Evolutionary conservation across 2,113 vertebrate genomes (phyloP).

Genomic region (Petrocephalus zakoni): DNA sequence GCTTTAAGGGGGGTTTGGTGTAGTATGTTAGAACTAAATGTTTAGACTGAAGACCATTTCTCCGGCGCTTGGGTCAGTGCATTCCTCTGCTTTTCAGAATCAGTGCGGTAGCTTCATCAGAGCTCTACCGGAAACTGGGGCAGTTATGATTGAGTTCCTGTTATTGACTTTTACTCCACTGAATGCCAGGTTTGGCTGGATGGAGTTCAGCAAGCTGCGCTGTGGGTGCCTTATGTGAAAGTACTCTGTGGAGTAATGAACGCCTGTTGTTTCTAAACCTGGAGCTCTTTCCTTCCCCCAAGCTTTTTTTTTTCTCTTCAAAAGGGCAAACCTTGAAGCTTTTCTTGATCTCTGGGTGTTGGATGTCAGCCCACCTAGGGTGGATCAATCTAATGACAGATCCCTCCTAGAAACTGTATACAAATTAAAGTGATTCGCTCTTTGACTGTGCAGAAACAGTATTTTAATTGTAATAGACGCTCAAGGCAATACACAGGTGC

Average conservation of each 20-base stretch:
- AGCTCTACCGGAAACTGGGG: constrained; percentile 68
- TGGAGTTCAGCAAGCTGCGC: constrained; percentile 40
- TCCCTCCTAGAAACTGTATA: not conserved
- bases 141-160: constrained; percentile 91
- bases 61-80: constrained; percentile 38
- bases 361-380: not conserved
- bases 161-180: constrained; percentile 69
- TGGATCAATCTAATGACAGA: not conserved
- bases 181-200: constrained; percentile 49
- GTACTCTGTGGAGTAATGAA: constrained; percentile 34
- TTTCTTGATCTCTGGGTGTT: not conserved
- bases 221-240: constrained; percentile 40
- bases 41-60: constrained; percentile 34
- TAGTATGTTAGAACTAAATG: constrained; percentile 58
- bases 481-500: not conserved
- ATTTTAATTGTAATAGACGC: not conserved
- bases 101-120: constrained; percentile 51
- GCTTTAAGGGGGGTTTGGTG: constrained; percentile 33
- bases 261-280: constrained; percentile 15
- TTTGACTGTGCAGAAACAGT: not conserved
- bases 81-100: constrained; percentile 55
- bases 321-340: constrained; percentile 5
- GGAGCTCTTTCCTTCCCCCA: constrained; percentile 8
- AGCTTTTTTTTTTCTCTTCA: constrained; percentile 6
- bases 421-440: not conserved